A percentile compares a stretch with the other conserved stretches of the same genome.
These are phyloP conservation scores for Taeniopygia guttata DNA, from an alignment of 2,797 vertebrate genomes.

Conservation along the genomic window DNA sequence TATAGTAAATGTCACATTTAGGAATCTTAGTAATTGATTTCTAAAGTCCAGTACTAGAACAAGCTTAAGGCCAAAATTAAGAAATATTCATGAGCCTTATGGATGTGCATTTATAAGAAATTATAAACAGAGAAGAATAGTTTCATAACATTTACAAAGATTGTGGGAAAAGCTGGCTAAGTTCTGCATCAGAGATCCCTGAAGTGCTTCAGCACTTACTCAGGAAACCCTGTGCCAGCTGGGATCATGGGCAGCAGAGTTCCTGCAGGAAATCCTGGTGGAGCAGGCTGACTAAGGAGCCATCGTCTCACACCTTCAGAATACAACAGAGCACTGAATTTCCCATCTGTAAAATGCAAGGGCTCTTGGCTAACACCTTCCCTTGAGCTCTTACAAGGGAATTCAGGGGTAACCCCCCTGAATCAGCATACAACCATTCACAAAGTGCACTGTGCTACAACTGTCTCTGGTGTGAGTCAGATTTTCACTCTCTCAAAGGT, in stretches of 20 bases:
- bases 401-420: neutral
- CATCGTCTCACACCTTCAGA: neutral
- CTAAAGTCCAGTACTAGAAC: neutral
- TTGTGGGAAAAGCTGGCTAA: neutral
- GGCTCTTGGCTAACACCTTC: neutral
- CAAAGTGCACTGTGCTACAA: neutral
- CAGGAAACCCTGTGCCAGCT: neutral
- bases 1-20: neutral
- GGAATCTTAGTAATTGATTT: neutral
- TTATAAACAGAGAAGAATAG: neutral
- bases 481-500: neutral
- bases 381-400: neutral
- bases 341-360: neutral
- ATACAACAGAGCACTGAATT: neutral
- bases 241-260: neutral
- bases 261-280: neutral
- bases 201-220: neutral
- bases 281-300: neutral
- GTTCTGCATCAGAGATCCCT: neutral
- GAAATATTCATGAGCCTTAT: neutral
- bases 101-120: neutral
- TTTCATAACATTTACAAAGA: neutral
- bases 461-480: neutral
- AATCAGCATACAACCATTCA: neutral
- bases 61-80: neutral